phyloP scores from a whole-genome alignment of 2,797 vertebrate genomes.

The Denticeps clupeoides region DNA sequence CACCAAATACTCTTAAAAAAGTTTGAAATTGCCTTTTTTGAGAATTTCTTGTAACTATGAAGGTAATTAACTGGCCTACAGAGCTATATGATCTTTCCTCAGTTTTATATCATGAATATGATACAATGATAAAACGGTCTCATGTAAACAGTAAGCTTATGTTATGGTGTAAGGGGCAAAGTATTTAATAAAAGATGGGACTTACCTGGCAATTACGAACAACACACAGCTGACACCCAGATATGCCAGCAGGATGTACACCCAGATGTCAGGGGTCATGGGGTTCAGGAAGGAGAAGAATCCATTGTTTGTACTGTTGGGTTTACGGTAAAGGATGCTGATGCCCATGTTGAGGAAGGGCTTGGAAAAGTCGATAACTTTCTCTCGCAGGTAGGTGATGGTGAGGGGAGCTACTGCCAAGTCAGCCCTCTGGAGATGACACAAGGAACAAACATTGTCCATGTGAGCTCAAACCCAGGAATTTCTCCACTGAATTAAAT shows the following conservation, averaged over 20 bases:
- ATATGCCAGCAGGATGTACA: constrained; percentile 95
- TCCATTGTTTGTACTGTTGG: constrained; percentile 88
- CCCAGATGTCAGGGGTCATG: constrained; percentile 96
- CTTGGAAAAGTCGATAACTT: constrained; percentile 94
- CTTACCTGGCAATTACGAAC: constrained; percentile 96
- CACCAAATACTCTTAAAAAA: no score
- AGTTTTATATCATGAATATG: no score
- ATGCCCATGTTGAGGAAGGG: constrained; percentile 93
- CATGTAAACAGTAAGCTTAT: no score
- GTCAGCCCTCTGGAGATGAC: constrained; percentile 76
- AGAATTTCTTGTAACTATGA: no score
- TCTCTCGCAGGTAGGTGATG: constrained; percentile 91
- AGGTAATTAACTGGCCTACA: no score
- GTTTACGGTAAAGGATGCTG: constrained; percentile 92
- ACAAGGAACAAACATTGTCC: background rate
- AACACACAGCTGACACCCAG: constrained; percentile 98
- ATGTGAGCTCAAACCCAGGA: background rate
- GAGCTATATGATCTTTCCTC: no score
- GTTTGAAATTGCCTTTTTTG: no score
- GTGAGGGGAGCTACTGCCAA: constrained; percentile 92
- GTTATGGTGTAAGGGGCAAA: background rate
- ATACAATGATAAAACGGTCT: no score
- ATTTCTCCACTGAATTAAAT: background rate
- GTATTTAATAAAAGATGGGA: background rate
- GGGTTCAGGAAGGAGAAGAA: constrained; percentile 98